These are phyloP conservation scores for Sebastiscus tertius DNA, from an alignment of 2,797 vertebrate species.

Conservation along the genomic window DNA sequence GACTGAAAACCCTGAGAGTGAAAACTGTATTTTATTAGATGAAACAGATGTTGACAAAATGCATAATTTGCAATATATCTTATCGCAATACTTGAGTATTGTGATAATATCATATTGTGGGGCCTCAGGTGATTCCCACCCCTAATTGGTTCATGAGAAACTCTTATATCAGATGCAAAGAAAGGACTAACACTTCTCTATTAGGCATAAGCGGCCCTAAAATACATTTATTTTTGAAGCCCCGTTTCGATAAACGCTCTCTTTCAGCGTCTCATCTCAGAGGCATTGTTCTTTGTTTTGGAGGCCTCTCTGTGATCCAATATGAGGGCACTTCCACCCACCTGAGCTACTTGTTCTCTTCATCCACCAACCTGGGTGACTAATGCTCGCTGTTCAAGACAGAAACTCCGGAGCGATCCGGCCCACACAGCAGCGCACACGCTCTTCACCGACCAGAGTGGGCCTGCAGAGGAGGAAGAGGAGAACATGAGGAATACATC, in stretches of 20 bases:
- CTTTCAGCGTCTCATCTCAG: constrained; percentile 57
- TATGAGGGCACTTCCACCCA: constrained; percentile 76
- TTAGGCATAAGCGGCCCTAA: constrained; percentile 25
- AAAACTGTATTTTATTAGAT: no score
- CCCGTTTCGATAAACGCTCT: constrained; percentile 30
- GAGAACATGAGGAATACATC: constrained; percentile 33
- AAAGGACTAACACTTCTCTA: constrained; percentile 6
- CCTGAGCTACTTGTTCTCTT: constrained; percentile 72
- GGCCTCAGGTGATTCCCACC: no score
- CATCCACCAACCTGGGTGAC: constrained; percentile 80
- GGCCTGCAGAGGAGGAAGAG: constrained; percentile 46
- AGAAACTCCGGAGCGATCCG: constrained; percentile 51
- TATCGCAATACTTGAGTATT: no score
- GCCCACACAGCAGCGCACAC: constrained; percentile 74
- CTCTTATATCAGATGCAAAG: constrained; percentile 1
- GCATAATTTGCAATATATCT: no score
- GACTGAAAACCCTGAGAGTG: no score
- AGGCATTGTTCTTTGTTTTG: constrained; percentile 68
- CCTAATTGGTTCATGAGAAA: constrained; percentile 11
- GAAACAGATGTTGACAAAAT: no score
- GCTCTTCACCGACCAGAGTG: constrained; percentile 58
- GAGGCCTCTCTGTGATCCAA: constrained; percentile 66
- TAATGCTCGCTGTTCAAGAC: constrained; percentile 67
- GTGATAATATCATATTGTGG: no score
- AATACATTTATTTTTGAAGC: constrained; percentile 39